Conservation (phyloP, 2,113 vertebrate species). For the Saguinus imperator region DNA sequence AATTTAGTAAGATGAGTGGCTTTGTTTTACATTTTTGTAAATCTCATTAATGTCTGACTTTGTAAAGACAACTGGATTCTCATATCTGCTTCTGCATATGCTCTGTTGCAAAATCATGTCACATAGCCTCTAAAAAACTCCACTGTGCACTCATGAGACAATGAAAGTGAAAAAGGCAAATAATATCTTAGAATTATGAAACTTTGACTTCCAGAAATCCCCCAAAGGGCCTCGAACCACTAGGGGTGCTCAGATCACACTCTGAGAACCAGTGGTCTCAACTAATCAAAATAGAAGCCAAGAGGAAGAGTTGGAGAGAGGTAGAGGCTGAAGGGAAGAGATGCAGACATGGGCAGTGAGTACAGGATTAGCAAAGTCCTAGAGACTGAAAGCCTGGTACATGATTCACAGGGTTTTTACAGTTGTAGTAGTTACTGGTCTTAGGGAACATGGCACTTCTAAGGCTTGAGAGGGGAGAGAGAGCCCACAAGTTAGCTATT, state of each 20-base stretch:
- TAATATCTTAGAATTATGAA: background rate
- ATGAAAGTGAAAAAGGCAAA: background rate
- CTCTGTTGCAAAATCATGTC: background rate
- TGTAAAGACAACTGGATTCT: background rate
- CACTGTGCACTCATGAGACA: background rate
- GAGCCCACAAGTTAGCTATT: background rate
- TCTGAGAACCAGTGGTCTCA: constrained; percentile 10
- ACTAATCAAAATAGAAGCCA: background rate
- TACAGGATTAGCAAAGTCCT: background rate
- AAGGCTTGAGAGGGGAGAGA: background rate
- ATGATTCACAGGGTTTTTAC: background rate
- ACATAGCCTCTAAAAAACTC: background rate
- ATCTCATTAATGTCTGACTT: background rate
- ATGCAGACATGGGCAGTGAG: background rate
- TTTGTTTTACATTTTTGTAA: constrained; percentile 21
- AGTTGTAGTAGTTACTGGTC: background rate
- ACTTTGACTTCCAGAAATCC: background rate
- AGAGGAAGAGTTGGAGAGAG: background rate
- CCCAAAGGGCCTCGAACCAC: background rate
- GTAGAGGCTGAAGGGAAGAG: background rate
- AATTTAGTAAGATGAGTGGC: background rate
- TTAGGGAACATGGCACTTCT: background rate
- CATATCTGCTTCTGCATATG: background rate
- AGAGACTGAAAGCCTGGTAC: background rate
- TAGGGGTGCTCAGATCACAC: background rate